Conservation (phyloP, 2,113 vertebrate genomes). For the Myrmophylax atrothorax region DNA sequence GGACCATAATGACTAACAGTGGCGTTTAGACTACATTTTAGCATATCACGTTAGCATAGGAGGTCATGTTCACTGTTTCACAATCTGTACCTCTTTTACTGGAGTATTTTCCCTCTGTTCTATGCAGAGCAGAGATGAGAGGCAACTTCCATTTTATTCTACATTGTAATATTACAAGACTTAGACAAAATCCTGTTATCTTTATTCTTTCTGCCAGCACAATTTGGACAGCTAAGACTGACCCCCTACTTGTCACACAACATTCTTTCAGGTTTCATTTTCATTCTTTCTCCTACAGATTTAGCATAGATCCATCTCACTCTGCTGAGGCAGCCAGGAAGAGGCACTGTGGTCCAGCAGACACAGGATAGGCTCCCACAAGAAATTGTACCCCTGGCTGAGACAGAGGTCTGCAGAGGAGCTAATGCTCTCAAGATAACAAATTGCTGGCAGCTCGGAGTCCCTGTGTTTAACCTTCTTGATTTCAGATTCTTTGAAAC, state of each 20-base stretch:
- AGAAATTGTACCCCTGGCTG: neutral
- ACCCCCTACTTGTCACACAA: neutral
- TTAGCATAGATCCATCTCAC: neutral
- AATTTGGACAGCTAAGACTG: neutral
- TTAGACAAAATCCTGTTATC: neutral
- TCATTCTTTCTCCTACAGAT: neutral
- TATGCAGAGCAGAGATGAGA: neutral
- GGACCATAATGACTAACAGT: neutral
- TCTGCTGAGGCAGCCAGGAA: neutral
- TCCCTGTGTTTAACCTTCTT: neutral
- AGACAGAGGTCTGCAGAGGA: neutral
- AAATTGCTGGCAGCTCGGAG: neutral
- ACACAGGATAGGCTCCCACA: rapidly evolving
- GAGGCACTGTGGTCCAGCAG: neutral
- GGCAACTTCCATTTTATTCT: neutral
- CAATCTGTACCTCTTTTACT: neutral
- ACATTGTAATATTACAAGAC: neutral
- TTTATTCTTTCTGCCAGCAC: neutral
- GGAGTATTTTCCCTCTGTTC: neutral
- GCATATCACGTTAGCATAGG: neutral
- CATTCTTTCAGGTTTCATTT: neutral
- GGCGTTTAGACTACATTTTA: neutral
- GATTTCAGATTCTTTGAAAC: neutral
- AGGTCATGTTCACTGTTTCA: neutral
- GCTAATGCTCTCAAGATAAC: neutral